Evolutionary conservation across 2,113 vertebrate species (phyloP).

Genomic region (Phodopus roborovskii): DNA sequence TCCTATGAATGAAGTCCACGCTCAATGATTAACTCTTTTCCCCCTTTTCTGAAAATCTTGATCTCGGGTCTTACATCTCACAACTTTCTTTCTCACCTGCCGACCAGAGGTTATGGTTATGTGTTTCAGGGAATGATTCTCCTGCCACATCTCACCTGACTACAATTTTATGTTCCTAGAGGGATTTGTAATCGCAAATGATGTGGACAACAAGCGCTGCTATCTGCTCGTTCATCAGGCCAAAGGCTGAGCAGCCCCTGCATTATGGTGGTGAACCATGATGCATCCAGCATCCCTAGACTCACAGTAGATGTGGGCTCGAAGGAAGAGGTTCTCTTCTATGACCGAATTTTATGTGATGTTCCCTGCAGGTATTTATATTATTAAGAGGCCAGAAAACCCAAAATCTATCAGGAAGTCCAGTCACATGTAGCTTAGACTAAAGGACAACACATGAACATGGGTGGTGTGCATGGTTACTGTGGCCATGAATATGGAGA

Average conservation of each 20-base stretch:
- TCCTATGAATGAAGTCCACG: background rate
- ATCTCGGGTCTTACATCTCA: fast-evolving
- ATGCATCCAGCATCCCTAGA: conserved; percentile 95
- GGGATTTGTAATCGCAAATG: conserved; percentile 98
- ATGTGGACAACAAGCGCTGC: conserved; percentile 99
- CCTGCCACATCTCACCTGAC: background rate
- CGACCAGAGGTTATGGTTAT: background rate
- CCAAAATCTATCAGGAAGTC: background rate
- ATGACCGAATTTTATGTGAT: conserved; percentile 96
- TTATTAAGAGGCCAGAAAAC: background rate
- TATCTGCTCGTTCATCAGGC: conserved; percentile 99
- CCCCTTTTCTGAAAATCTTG: background rate
- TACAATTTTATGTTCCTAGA: conserved; percentile 83
- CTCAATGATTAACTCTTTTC: background rate
- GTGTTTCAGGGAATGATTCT: background rate
- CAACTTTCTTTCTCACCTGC: background rate
- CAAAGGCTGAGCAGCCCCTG: conserved; percentile 97
- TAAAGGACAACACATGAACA: fast-evolving
- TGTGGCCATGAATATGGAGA: background rate
- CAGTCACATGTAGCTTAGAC: background rate
- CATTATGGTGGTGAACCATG: conserved; percentile 99
- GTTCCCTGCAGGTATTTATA: conserved; percentile 97
- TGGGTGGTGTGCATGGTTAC: fast-evolving
- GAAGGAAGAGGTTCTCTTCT: conserved; percentile 93
- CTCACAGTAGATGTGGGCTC: conserved; percentile 89